Evolutionary conservation across 2,797 vertebrate genomes (phyloP), one percentile per base, ranked within the genome.

Genomic region (Kryptolebias ocellatus): DNA sequence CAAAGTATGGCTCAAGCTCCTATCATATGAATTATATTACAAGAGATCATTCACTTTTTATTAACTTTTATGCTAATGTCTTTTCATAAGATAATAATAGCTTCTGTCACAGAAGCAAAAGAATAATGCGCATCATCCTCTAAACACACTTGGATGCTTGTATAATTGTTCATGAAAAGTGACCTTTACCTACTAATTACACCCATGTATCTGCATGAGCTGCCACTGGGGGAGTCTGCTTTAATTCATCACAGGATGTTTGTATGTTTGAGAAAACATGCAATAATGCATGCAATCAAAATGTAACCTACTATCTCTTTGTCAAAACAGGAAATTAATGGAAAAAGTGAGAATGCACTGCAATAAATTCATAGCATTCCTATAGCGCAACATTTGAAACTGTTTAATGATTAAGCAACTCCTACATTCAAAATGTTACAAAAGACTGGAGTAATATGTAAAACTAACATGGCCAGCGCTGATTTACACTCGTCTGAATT

Each of bases 161-260:
- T 54, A n/a, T 50, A 27, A n/a, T 27, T 64, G 37, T 18, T 29
- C 27, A 10, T 47, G 0, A 7, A 28, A 54, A 70, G 57, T 82
- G 77, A 88, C 72, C 85, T 84, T 76, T 81, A 78, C 76, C 49
- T 65, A 39, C 60, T 76, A 60, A 82, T 81, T 81, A 69, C 51
- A 60, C 54, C 6, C 27, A 46, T 74, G 67, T 77, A 70, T 83
- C 84, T 82, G 54, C 54, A 53, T 67, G 17, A 82, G 61, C 67
- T 61, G 58, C 67, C 69, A 45, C 47, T 27, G 59, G 69, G 57
- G 57, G 9, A n/a, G 47, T 63, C 20, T 15, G 49, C 51, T 66
- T 67, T 63, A 61, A 83, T 88, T 53, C 60, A 47, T 78, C 79
- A 71, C 65, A 1, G 5, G 53, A 18, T 54, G 49, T 17, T 52